Percentiles rank a stretch among this genome's conserved stretches.
These are phyloP conservation scores for Oscheius sp. DNA, from an alignment of 1,140 invertebrate species.

Conservation along the genomic window DNA sequence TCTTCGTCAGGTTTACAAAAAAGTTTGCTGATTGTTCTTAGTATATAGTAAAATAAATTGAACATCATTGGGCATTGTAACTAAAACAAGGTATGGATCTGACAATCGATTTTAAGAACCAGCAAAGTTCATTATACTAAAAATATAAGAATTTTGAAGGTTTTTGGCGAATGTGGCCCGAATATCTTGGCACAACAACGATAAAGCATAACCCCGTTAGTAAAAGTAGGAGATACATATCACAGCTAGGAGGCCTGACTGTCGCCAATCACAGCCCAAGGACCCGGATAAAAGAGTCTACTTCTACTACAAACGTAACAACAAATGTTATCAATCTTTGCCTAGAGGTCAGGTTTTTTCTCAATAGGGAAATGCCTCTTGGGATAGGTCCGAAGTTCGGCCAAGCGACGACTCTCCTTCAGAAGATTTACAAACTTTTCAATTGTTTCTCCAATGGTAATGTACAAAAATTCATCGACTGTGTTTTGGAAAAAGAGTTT, in stretches of 20 bases:
- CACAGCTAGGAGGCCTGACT: not conserved
- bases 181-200: not conserved
- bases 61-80: too few species aligned
- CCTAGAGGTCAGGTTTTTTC: not conserved
- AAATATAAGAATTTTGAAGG: too few species aligned
- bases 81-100: too few species aligned
- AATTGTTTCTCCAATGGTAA: slow-evolving; percentile 16
- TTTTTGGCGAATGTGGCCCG: too few species aligned
- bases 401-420: slow-evolving; percentile 13
- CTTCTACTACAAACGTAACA: too few species aligned
- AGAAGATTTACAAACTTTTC: slow-evolving; percentile 10
- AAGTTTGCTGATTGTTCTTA: too few species aligned
- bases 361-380: slow-evolving; percentile 33
- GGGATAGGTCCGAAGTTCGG: slow-evolving; percentile 25
- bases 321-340: not conserved
- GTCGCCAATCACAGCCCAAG: not conserved
- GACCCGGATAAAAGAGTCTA: not conserved
- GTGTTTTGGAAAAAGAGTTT: slow-evolving; percentile 31
- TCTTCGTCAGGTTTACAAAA: too few species aligned
- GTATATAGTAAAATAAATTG: too few species aligned
- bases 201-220: not conserved
- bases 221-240: not conserved
- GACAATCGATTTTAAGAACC: too few species aligned
- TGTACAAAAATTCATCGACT: slow-evolving; percentile 32
- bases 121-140: too few species aligned